Conservation (phyloP, 2,888 invertebrate genomes). For the Pheosia gnoma region DNA sequence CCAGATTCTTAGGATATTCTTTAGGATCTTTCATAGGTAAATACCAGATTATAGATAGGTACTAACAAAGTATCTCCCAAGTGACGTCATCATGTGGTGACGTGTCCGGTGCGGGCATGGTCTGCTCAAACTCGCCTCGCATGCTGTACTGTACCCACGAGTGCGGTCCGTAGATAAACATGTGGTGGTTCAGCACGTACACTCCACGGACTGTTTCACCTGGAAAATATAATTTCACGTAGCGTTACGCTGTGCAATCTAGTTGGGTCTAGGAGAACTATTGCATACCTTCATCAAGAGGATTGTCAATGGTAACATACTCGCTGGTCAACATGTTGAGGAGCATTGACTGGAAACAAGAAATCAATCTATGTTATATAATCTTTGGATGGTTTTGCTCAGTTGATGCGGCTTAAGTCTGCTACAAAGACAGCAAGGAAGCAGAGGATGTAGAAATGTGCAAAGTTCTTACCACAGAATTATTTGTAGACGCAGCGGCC, state of each 20-base stretch:
- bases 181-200: constrained; percentile 76
- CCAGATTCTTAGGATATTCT: no score
- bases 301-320: constrained; percentile 93
- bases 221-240: constrained; percentile 23
- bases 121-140: constrained; percentile 88
- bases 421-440: not conserved
- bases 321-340: constrained; percentile 97
- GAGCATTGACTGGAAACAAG: constrained; percentile 88
- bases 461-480: constrained; percentile 88
- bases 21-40: not conserved
- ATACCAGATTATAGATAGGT: not conserved
- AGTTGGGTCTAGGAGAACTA: no score
- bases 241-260: no score
- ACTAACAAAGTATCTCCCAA: constrained; percentile 90
- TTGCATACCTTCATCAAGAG: constrained; percentile 85
- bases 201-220: constrained; percentile 79
- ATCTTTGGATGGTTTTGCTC: no score
- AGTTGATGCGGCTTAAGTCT: not conserved
- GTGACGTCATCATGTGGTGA: constrained; percentile 83
- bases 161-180: constrained; percentile 90
- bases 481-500: constrained; percentile 97
- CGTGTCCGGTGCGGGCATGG: constrained; percentile 82
- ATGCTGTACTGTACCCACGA: constrained; percentile 92
- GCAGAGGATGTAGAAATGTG: not conserved
- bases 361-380: no score